phyloP scores from a whole-genome alignment of 1,140 invertebrate genomes.

The Mycetomoellerius zeteki region DNA sequence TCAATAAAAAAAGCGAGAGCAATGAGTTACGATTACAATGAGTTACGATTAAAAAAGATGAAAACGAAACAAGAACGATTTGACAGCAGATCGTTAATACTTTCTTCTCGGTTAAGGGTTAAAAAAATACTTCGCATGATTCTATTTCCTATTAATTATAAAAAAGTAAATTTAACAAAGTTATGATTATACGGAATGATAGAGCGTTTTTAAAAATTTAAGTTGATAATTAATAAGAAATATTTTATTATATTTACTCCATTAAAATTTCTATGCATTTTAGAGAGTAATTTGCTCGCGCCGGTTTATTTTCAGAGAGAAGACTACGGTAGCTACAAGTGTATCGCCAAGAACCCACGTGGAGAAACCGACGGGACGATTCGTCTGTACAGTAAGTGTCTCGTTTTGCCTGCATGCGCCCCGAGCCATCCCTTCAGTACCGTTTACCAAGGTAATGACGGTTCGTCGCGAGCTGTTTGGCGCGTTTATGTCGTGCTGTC shows the following conservation, averaged over 20 bases:
- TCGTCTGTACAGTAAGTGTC: conserved; percentile 94
- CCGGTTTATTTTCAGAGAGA: conserved; percentile 81
- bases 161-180: not conserved
- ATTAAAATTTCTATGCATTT: conserved; percentile 43
- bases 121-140: too few species aligned
- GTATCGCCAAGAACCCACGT: conserved; percentile 96
- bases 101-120: too few species aligned
- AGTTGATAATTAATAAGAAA: not conserved
- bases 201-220: not conserved
- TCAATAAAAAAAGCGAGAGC: too few species aligned
- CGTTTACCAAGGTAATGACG: conserved; percentile 76
- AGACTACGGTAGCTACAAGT: conserved; percentile 96
- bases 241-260: not conserved
- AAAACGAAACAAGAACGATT: too few species aligned
- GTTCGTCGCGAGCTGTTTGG: conserved; percentile 62
- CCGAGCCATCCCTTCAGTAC: conserved; percentile 58
- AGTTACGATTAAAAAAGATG: too few species aligned
- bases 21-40: too few species aligned
- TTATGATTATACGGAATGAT: not conserved
- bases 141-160: not conserved
- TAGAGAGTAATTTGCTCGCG: conserved; percentile 17
- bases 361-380: conserved; percentile 97
- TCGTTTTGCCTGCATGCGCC: conserved; percentile 63
- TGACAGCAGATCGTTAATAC: too few species aligned
- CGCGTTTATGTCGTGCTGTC: conserved; percentile 56